phyloP scores from a whole-genome alignment of 2,797 vertebrate genomes.

The Girardinus metallicus region DNA sequence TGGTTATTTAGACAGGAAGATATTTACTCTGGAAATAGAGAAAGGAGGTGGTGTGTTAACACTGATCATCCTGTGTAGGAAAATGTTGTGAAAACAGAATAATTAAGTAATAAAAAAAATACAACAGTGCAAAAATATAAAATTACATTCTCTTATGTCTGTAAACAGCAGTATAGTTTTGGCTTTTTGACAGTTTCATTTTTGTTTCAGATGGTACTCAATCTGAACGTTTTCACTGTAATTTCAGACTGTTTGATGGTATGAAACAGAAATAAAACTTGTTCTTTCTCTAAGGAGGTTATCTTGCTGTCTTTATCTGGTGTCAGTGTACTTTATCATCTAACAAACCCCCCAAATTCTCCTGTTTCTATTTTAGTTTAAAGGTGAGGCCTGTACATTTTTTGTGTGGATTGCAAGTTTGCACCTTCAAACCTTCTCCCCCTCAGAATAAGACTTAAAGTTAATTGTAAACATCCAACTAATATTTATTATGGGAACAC shows the following conservation, averaged over 20 bases:
- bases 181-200: not conserved
- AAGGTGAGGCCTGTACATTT: not conserved
- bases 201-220: not conserved
- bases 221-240: not conserved
- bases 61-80: not conserved
- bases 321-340: not conserved
- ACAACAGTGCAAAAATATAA: not conserved
- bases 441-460: not conserved
- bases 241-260: not conserved
- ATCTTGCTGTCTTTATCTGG: not conserved
- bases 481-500: not conserved
- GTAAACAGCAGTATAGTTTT: not conserved
- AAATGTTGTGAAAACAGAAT: not conserved
- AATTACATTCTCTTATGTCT: not conserved
- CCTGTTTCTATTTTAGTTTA: not conserved
- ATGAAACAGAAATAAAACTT: not conserved
- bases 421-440: not conserved
- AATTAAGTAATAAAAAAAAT: not conserved
- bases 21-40: not conserved
- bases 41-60: not conserved
- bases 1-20: not conserved
- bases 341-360: not conserved
- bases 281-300: not conserved
- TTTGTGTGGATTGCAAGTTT: not conserved
- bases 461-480: not conserved